These are phyloP conservation scores for Drosophila limbata DNA, from an alignment of 2,888 invertebrate species.

Conservation along the genomic window DNA sequence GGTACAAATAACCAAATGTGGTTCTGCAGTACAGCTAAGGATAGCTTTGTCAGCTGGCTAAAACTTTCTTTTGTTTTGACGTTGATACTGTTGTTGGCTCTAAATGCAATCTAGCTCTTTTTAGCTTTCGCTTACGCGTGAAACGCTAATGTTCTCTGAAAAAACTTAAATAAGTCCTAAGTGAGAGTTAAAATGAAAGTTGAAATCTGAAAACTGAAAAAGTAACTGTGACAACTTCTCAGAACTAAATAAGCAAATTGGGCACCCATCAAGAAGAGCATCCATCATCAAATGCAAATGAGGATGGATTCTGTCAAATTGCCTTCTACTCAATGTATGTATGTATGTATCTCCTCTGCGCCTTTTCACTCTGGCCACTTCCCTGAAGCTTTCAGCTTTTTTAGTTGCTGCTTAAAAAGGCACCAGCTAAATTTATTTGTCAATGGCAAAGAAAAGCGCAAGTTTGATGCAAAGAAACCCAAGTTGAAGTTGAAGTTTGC, in stretches of 20 bases:
- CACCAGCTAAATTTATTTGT: conserved; percentile 68
- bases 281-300: conserved; percentile 68
- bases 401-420: conserved; percentile 16
- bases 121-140: conserved; percentile 4
- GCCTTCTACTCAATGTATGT: background rate
- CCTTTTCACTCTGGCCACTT: background rate
- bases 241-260: conserved; percentile 41
- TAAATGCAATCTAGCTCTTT: background rate
- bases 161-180: conserved; percentile 17
- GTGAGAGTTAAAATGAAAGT: conserved; percentile 6
- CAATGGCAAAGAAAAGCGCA: conserved; percentile 78
- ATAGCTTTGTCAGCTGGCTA: background rate
- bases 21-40: background rate
- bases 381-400: background rate
- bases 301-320: conserved; percentile 40
- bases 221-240: conserved; percentile 26
- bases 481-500: conserved; percentile 56
- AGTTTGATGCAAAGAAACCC: conserved; percentile 41
- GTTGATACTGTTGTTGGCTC: background rate
- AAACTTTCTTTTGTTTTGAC: background rate
- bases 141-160: conserved; percentile 1
- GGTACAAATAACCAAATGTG: no score
- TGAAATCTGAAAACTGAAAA: conserved; percentile 15
- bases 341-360: background rate
- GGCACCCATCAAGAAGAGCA: conserved; percentile 49